phyloP scores from a whole-genome alignment of 2,113 vertebrate species.

The Todiramphus chloris region DNA sequence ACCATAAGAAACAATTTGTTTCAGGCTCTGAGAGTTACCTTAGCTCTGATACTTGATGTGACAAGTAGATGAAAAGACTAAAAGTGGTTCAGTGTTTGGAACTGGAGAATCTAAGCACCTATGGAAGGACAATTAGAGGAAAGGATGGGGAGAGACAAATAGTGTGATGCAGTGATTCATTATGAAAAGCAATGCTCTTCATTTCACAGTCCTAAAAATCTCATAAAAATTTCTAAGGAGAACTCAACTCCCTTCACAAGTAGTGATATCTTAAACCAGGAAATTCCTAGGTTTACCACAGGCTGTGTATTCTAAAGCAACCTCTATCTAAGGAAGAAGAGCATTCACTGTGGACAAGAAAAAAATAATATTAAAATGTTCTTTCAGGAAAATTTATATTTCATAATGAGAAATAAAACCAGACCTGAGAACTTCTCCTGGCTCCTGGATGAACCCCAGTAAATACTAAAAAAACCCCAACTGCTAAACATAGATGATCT shows the following conservation, averaged over 20 bases:
- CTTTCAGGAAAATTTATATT: background rate
- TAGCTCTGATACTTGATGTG: fast-evolving
- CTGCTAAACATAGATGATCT: background rate
- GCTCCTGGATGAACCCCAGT: background rate
- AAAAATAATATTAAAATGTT: background rate
- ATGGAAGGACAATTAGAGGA: background rate
- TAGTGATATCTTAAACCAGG: background rate
- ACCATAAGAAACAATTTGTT: background rate
- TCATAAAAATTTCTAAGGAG: background rate
- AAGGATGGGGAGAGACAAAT: background rate
- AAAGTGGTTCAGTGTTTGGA: background rate
- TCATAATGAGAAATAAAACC: background rate
- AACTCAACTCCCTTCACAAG: background rate
- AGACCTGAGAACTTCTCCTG: background rate
- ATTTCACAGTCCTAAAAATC: background rate
- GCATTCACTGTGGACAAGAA: background rate
- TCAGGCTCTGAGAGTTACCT: background rate
- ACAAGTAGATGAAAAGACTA: background rate
- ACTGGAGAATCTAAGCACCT: background rate
- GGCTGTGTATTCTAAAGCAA: background rate
- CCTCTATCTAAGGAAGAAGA: background rate
- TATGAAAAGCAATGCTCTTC: background rate
- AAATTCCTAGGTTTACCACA: background rate
- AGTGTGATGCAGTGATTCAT: background rate
- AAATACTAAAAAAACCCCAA: background rate